Conservation (phyloP, 2,797 vertebrate genomes). For the Coregonus ussuriensis region DNA sequence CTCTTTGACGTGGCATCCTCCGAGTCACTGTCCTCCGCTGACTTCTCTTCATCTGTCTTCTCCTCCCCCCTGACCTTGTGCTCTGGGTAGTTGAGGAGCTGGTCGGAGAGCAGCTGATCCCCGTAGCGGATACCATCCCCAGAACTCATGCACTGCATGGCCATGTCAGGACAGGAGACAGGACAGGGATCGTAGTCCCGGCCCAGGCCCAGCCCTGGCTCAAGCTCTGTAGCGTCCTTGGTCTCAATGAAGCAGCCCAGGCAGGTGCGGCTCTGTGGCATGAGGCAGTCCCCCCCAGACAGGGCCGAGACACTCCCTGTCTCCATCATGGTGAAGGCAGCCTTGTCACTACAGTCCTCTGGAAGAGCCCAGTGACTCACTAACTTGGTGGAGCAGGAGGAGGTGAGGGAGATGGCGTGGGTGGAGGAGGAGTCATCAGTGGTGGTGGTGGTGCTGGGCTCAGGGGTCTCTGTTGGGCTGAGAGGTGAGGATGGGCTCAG, state of each 20-base stretch:
- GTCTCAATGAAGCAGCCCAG: slow-evolving; percentile 87
- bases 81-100: slow-evolving; percentile 83
- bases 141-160: slow-evolving; percentile 87
- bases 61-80: slow-evolving; percentile 81
- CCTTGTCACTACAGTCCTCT: slow-evolving; percentile 44
- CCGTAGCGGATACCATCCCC: slow-evolving; percentile 81
- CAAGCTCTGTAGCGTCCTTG: slow-evolving; percentile 74
- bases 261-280: slow-evolving; percentile 85
- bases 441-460: slow-evolving; percentile 77
- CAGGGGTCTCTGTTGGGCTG: slow-evolving; percentile 74
- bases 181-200: slow-evolving; percentile 49
- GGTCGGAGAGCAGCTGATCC: slow-evolving; percentile 87
- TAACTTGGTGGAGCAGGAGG: slow-evolving; percentile 66
- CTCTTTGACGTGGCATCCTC: slow-evolving; percentile 78
- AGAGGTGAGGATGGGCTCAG: slow-evolving; percentile 65
- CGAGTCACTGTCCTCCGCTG: slow-evolving; percentile 84
- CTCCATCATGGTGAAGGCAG: slow-evolving; percentile 77
- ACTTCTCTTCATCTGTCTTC: slow-evolving; percentile 81
- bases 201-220: slow-evolving; percentile 83
- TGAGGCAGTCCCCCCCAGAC: slow-evolving; percentile 83
- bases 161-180: slow-evolving; percentile 71
- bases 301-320: slow-evolving; percentile 81
- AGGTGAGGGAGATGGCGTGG: slow-evolving; percentile 85
- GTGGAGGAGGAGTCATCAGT: slow-evolving; percentile 77
- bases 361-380: slow-evolving; percentile 52